phyloP scores from a whole-genome alignment of 2,888 invertebrate species.

The Melieria picta region DNA sequence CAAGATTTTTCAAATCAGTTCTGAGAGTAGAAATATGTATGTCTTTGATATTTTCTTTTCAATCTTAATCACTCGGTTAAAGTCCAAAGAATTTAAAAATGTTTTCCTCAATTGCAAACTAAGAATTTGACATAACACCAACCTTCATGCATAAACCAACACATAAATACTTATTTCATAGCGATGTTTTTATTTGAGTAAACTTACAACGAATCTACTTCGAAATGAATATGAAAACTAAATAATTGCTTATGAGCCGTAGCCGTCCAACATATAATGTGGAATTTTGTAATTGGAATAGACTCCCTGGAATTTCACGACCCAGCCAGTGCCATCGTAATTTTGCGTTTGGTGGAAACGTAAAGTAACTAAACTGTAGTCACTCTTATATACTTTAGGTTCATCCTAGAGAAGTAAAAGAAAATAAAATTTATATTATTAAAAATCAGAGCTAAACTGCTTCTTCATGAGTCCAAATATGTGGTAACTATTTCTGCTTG shows the following conservation, averaged over 20 bases:
- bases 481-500: no score
- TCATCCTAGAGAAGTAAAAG: conserved; percentile 57
- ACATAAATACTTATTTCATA: no score
- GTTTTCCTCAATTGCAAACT: no score
- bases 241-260: neutral
- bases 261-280: conserved; percentile 6
- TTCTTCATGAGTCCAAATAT: neutral
- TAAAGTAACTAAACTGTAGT: conserved; percentile 70
- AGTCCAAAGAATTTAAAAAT: no score
- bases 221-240: conserved; percentile 14
- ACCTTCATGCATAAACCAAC: no score
- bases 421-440: neutral
- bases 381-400: conserved; percentile 70
- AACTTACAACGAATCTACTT: neutral
- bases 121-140: no score
- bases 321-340: conserved; percentile 77
- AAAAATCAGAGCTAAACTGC: neutral
- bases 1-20: no score
- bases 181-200: no score
- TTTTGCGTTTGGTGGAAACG: conserved; percentile 74
- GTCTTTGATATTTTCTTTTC: no score
- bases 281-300: conserved; percentile 40
- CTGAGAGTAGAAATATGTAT: no score
- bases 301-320: conserved; percentile 53
- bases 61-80: no score